A percentile compares a stretch with the other conserved stretches of the same genome.
These are phyloP conservation scores for Alsophila aescularia DNA, from an alignment of 2,888 invertebrate genomes.

Conservation along the genomic window DNA sequence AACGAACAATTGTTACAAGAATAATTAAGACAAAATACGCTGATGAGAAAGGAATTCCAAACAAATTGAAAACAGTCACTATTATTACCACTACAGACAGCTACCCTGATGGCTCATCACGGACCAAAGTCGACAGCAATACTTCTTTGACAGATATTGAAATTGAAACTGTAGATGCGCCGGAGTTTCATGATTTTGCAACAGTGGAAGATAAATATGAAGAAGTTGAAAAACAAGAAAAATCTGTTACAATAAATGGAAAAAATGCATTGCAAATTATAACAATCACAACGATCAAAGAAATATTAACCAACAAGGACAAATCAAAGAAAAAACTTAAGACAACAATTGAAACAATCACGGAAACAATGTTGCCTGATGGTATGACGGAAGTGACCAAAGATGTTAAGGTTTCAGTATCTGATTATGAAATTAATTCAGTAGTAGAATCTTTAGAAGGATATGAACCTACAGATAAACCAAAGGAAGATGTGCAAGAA, in stretches of 20 bases:
- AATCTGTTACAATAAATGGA: conserved; percentile 58
- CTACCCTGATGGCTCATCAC: conserved; percentile 76
- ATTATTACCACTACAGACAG: conserved; percentile 70
- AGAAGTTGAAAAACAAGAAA: conserved; percentile 62
- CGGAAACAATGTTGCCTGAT: conserved; percentile 66
- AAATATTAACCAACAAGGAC: conserved; percentile 62
- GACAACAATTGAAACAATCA: conserved; percentile 69
- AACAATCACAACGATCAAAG: conserved; percentile 69
- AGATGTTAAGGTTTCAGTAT: conserved; percentile 70
- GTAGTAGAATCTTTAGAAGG: conserved; percentile 48
- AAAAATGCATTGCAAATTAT: conserved; percentile 66
- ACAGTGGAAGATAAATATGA: conserved; percentile 62
- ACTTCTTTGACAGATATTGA: conserved; percentile 68
- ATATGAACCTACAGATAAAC: conserved; percentile 53
- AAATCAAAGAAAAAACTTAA: conserved; percentile 68
- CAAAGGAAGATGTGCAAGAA: conserved; percentile 53
- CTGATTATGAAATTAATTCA: conserved; percentile 56
- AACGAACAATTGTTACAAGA: conserved; percentile 65
- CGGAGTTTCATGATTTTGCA: conserved; percentile 62
- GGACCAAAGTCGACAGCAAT: conserved; percentile 69
- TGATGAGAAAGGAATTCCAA: conserved; percentile 55
- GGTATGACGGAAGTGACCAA: conserved; percentile 73
- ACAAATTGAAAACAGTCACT: conserved; percentile 70
- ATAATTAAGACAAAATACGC: conserved; percentile 66
- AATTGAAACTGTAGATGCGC: conserved; percentile 48